Conservation (phyloP, 1,140 invertebrate species). For the Brachystomella parvula region DNA sequence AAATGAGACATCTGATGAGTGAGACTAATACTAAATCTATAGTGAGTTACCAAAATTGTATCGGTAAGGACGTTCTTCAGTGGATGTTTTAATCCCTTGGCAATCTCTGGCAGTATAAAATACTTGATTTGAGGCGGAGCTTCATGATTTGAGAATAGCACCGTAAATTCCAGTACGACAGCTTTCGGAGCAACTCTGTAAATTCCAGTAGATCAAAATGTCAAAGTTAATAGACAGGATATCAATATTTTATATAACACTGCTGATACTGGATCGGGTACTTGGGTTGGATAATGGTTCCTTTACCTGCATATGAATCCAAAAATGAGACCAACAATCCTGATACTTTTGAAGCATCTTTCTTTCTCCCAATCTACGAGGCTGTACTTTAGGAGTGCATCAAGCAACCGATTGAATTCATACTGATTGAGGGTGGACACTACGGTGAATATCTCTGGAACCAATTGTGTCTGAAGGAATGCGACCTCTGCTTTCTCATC, state of each 20-base stretch:
- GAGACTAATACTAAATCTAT: background rate
- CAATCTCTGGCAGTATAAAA: background rate
- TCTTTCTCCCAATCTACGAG: background rate
- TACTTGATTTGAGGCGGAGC: background rate
- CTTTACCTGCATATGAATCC: background rate
- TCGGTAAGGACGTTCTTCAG: background rate
- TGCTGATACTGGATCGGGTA: background rate
- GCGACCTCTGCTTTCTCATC: background rate
- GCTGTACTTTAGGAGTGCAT: background rate
- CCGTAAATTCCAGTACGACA: background rate
- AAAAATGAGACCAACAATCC: background rate
- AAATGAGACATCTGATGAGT: background rate
- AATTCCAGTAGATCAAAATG: background rate
- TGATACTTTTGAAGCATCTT: background rate
- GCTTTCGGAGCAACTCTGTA: background rate
- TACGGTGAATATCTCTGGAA: background rate
- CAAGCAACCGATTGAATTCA: background rate
- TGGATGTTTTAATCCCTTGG: background rate
- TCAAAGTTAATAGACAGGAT: background rate
- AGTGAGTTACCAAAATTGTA: background rate
- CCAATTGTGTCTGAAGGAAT: background rate
- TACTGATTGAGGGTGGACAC: background rate
- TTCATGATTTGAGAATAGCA: background rate
- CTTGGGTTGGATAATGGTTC: too few relatives aligned
- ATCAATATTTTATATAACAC: background rate